These are phyloP conservation scores for Dione juno DNA, from an alignment of 2,888 invertebrate genomes.

Conservation along the genomic window DNA sequence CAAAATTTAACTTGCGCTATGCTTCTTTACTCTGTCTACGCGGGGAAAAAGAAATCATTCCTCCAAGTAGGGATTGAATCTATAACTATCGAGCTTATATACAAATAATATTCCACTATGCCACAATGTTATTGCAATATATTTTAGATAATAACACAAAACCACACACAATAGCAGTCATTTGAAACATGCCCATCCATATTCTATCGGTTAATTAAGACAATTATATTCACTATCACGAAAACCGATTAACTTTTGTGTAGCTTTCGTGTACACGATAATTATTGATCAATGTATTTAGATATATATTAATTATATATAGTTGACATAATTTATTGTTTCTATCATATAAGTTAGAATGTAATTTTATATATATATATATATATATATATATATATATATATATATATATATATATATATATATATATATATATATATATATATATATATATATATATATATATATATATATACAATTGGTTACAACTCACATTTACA, in stretches of 20 bases:
- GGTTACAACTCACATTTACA: no score
- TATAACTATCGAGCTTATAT: not conserved
- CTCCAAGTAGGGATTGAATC: not conserved
- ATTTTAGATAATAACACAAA: not conserved
- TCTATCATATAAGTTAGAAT: not conserved
- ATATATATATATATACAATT: no score
- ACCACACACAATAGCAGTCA: slow-evolving; percentile 5
- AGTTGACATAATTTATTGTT: not conserved
- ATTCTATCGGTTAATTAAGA: slow-evolving; percentile 15
- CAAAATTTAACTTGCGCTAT: no score
- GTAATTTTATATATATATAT: no score
- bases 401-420: no score
- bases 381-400: no score
- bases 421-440: no score
- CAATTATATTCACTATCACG: slow-evolving; percentile 27
- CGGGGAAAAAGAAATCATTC: not conserved
- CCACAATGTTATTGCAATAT: no score
- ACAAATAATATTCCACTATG: not conserved
- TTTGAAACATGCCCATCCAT: slow-evolving; percentile 19
- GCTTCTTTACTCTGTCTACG: no score
- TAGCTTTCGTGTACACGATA: slow-evolving; percentile 6
- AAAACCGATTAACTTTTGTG: slow-evolving; percentile 11
- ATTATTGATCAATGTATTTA: not conserved
- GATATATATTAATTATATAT: not conserved
- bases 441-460: no score